Percentiles rank a stretch among this genome's conserved stretches.
Conservation (phyloP, 2,888 invertebrate genomes). For the Ligdia adustata region DNA sequence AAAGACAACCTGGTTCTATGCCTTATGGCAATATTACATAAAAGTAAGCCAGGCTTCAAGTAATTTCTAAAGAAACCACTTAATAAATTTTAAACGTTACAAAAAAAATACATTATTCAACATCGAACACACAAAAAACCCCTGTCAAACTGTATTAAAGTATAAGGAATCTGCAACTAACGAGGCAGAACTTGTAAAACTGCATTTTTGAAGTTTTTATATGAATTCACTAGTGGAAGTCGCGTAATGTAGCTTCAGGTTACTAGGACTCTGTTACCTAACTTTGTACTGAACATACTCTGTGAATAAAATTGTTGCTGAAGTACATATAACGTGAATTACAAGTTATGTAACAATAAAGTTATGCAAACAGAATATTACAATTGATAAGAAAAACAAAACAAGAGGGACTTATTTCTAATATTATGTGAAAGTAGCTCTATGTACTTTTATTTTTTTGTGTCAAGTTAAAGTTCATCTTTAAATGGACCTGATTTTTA, state of each 20-base stretch:
- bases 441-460: no score
- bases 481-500: no score
- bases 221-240: not conserved
- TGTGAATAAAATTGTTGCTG: conserved; percentile 3
- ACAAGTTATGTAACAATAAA: conserved; percentile 2
- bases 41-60: no score
- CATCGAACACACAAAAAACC: not conserved
- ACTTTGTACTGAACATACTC: not conserved
- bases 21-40: no score
- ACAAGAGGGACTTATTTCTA: no score
- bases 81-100: no score
- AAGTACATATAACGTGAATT: no score
- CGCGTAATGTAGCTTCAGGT: conserved; percentile 1
- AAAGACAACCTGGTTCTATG: no score
- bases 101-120: not conserved
- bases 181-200: conserved; percentile 6
- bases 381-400: no score
- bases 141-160: not conserved
- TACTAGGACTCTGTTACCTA: conserved; percentile 4
- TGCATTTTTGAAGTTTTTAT: conserved; percentile 10
- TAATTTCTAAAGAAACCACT: no score
- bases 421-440: no score
- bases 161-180: conserved; percentile 1
- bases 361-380: not conserved
- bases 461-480: no score